Base-by-base conservation (phyloP, 2,113 vertebrate genomes). In the Tenrec ecaudatus region DNA sequence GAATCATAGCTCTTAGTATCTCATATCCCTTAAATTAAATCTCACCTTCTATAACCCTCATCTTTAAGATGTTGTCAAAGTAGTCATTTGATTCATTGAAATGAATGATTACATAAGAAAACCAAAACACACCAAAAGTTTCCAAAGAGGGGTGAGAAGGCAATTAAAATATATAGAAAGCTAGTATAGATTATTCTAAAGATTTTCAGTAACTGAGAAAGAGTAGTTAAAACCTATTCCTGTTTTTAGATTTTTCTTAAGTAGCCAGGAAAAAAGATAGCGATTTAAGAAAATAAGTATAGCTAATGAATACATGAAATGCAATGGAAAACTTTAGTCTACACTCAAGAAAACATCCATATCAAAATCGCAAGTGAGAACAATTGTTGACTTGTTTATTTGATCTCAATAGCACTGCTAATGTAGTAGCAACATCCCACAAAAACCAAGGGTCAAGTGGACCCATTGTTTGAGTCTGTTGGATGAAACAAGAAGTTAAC, bases 401-500 rank as follows among this genome's bases (percentile, higher is more conserved):
- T 95, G 78, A 82, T 94, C 79, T 89, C 93, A 79, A 38, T 20
- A 31, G 78, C 53, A 87, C 78, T 89, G 92, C 93, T 96, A 60
- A 78, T 1, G 0, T n/a, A 85, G 82, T 27, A 82, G 82, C 20
- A 58, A 10, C 64, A 76, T 78, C 82, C 86, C 86, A 92, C 64
- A 90, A 90, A 95, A 82, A 91, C 8, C 60, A 76, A 58, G 25
- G 89, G 88, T 93, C 93, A 93, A 95, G 4, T 58, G 43, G 20
- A 25, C 66, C 62, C 82, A 95, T 69, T 94, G 94, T 95, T 95
- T 27, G 36, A 71, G 36, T 27, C 71, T 77, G 78, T 16, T 68
- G 43, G 16, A 66, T 62, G 4, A 64, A 92, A 94, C 84, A 92
- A 96, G 40, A 68, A 95, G 93, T 87, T 95, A 96, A 94, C 94